A percentile compares a stretch with the other conserved stretches of the same genome.
Evolutionary conservation across 23 tunicate species (phyloP).

Genomic region (Diplosoma virens): DNA sequence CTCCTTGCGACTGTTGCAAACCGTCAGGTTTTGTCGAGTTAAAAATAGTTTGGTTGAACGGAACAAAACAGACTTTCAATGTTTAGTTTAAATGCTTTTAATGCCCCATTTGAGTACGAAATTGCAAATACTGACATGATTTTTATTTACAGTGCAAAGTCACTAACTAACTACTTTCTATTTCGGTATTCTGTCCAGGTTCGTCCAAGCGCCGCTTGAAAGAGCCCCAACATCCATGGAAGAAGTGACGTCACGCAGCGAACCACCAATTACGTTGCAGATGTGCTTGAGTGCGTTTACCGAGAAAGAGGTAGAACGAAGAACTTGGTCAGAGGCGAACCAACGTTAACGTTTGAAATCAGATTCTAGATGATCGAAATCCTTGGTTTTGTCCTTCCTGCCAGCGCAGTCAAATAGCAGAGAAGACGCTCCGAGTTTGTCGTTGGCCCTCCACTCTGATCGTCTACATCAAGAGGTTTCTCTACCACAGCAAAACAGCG

Average conservation of each 20-base stretch:
- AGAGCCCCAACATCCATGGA: neutral
- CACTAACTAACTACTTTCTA: too few species aligned
- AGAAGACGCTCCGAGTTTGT: slow-evolving; percentile 46
- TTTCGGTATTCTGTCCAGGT: neutral
- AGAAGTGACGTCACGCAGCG: too few species aligned
- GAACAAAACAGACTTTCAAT: too few species aligned
- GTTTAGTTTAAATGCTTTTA: too few species aligned
- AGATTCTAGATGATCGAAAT: slow-evolving; percentile 43
- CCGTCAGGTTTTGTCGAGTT: too few species aligned
- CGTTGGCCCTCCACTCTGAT: slow-evolving; percentile 61
- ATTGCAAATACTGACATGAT: too few species aligned
- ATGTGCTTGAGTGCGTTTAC: slow-evolving; percentile 44
- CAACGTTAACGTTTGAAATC: neutral
- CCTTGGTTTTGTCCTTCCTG: slow-evolving; percentile 70
- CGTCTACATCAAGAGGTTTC: slow-evolving; percentile 56
- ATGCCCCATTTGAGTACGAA: too few species aligned
- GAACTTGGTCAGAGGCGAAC: too few species aligned
- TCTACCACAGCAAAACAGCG: slow-evolving; percentile 62
- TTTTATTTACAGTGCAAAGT: too few species aligned
- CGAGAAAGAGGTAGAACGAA: slow-evolving; percentile 27
- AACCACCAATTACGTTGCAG: slow-evolving; percentile 23
- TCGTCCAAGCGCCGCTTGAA: neutral
- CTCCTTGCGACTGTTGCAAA: too few species aligned
- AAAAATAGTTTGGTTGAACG: too few species aligned
- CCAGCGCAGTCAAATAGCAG: slow-evolving; percentile 42